Conservation (phyloP, 2,797 vertebrate species). For the Chromobotia macracanthus region DNA sequence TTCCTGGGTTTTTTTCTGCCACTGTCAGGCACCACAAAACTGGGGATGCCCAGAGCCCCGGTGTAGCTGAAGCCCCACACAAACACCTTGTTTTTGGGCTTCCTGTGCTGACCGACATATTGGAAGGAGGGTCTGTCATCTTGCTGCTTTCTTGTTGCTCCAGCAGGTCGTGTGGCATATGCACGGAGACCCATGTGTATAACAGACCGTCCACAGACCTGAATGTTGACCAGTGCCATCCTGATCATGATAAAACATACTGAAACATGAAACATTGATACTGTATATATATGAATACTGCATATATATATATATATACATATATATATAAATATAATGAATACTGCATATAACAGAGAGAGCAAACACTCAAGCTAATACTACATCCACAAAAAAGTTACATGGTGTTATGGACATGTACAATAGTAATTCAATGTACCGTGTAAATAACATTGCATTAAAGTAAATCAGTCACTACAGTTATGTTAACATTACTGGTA, state of each 20-base stretch:
- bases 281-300: too few relatives aligned
- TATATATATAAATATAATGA: too few relatives aligned
- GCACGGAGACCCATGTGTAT: constrained; percentile 38
- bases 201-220: constrained; percentile 13
- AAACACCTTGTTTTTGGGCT: constrained; percentile 83
- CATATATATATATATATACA: too few relatives aligned
- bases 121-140: constrained; percentile 75
- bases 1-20: constrained; percentile 80
- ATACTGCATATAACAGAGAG: too few relatives aligned
- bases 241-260: background rate
- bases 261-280: too few relatives aligned
- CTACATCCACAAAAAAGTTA: too few relatives aligned
- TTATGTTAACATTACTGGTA: background rate
- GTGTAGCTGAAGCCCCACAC: constrained; percentile 94
- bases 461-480: too few relatives aligned
- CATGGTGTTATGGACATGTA: too few relatives aligned
- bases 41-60: constrained; percentile 88
- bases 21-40: constrained; percentile 83
- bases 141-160: constrained; percentile 48
- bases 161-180: constrained; percentile 50
- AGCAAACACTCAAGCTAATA: too few relatives aligned
- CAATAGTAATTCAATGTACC: too few relatives aligned
- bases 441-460: too few relatives aligned
- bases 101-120: constrained; percentile 80
- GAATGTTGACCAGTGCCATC: constrained; percentile 64